phyloP scores from a whole-genome alignment of 2,113 vertebrate genomes.

The Brachyistius frenatus region DNA sequence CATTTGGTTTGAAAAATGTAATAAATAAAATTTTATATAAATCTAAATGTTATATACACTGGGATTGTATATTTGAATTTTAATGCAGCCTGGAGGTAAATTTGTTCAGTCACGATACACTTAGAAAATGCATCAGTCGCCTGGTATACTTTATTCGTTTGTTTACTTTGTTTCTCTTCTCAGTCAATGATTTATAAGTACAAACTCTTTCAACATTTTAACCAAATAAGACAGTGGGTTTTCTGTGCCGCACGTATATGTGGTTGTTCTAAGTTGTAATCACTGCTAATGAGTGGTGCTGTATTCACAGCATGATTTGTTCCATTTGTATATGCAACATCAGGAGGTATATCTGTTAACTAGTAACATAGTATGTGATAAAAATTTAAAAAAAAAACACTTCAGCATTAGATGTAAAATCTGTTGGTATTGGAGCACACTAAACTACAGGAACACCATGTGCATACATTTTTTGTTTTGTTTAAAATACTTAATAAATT shows the following conservation, averaged over 20 bases:
- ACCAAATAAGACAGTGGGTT: neutral
- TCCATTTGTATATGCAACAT: constrained; percentile 58
- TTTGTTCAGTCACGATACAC: neutral
- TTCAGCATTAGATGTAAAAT: neutral
- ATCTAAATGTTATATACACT: no score
- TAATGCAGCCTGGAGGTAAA: no score
- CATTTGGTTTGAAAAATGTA: neutral
- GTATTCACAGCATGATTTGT: constrained; percentile 67
- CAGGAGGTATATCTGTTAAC: constrained; percentile 37
- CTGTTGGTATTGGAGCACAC: neutral
- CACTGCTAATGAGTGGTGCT: constrained; percentile 54
- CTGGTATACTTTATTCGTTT: neutral
- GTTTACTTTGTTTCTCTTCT: neutral
- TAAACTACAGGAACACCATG: neutral
- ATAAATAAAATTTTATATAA: no score
- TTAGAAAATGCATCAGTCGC: neutral
- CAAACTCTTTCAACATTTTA: constrained; percentile 23
- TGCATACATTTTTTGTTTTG: neutral
- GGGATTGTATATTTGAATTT: no score
- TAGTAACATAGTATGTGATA: neutral
- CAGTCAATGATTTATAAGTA: constrained; percentile 13
- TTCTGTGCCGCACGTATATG: neutral
- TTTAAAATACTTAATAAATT: neutral
- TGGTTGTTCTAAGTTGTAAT: constrained; percentile 47
- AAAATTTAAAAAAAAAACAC: neutral